phyloP scores from a whole-genome alignment of 2,888 invertebrate species.

The Chymomyza amoena region DNA sequence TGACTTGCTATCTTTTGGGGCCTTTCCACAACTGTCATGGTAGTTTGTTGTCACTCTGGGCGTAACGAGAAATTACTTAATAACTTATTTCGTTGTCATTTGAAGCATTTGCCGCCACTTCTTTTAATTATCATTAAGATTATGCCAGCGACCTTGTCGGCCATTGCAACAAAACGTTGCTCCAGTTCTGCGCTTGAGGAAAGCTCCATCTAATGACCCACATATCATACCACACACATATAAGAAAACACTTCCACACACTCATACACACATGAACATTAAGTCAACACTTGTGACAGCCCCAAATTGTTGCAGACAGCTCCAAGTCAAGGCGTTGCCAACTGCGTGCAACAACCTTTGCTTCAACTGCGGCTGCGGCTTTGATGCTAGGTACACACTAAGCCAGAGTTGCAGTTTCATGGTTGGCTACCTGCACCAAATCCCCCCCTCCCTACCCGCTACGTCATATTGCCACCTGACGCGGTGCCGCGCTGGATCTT shows the following conservation, averaged over 20 bases:
- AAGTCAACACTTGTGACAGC: background rate
- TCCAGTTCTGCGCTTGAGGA: conserved; percentile 20
- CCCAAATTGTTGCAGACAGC: background rate
- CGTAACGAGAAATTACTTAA: background rate
- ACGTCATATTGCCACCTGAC: background rate
- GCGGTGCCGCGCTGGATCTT: background rate
- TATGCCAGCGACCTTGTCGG: background rate
- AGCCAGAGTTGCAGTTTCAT: background rate
- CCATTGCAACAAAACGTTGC: background rate
- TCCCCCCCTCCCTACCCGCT: no score
- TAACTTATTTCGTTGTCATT: background rate
- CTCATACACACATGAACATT: background rate
- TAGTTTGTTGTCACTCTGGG: background rate
- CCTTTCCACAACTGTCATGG: background rate
- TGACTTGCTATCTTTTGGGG: background rate
- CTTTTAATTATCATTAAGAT: background rate
- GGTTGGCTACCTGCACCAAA: conserved; percentile 23
- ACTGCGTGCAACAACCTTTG: conserved; percentile 19
- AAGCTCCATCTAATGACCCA: conserved; percentile 49
- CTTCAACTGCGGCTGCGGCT: conserved; percentile 1
- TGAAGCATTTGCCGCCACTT: background rate
- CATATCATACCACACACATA: conserved; percentile 23
- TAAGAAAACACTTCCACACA: background rate
- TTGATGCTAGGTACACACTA: background rate
- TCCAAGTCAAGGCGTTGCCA: conserved; percentile 44